Percentiles rank a stretch among this genome's conserved stretches.
These are phyloP conservation scores for Ceyx erithaca DNA, from an alignment of 2,797 vertebrate genomes.

Conservation along the genomic window DNA sequence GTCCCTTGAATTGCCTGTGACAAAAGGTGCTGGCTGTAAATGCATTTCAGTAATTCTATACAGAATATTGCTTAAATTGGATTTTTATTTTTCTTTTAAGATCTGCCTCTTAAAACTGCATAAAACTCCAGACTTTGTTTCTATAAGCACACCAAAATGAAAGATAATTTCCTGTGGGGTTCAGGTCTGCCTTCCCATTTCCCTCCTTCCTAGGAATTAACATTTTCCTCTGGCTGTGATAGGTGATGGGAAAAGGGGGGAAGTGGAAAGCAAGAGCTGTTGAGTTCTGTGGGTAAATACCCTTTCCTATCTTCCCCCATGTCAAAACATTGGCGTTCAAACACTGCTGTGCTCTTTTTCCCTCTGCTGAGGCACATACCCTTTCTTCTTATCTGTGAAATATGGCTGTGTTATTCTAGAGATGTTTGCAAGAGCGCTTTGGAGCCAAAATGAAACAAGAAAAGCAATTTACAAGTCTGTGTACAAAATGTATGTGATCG, in stretches of 20 bases:
- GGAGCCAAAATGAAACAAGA: constrained; percentile 26
- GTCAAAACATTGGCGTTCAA: constrained; percentile 1
- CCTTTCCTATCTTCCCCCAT: neutral
- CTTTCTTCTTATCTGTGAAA: constrained; percentile 16
- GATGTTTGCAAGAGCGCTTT: constrained; percentile 27
- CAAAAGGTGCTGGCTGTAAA: neutral
- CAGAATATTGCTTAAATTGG: neutral
- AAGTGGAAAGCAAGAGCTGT: neutral
- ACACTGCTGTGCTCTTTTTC: neutral
- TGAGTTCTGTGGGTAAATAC: neutral
- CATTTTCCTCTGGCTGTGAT: constrained; percentile 5
- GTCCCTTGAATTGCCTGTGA: neutral
- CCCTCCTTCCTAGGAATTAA: neutral
- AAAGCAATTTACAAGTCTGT: constrained; percentile 19
- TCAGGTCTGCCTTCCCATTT: constrained; percentile 12
- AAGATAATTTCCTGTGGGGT: neutral
- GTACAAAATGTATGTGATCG: neutral
- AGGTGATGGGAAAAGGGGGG: neutral
- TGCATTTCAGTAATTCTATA: neutral
- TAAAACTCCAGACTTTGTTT: neutral
- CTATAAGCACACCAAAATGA: neutral
- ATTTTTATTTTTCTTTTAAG: neutral
- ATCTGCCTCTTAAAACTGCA: neutral
- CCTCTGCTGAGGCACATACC: neutral
- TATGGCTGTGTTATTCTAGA: neutral